Percentiles rank a stretch among this genome's conserved stretches.
phyloP scores from a whole-genome alignment of 2,113 vertebrate species.

The Ctenodactylus gundi region DNA sequence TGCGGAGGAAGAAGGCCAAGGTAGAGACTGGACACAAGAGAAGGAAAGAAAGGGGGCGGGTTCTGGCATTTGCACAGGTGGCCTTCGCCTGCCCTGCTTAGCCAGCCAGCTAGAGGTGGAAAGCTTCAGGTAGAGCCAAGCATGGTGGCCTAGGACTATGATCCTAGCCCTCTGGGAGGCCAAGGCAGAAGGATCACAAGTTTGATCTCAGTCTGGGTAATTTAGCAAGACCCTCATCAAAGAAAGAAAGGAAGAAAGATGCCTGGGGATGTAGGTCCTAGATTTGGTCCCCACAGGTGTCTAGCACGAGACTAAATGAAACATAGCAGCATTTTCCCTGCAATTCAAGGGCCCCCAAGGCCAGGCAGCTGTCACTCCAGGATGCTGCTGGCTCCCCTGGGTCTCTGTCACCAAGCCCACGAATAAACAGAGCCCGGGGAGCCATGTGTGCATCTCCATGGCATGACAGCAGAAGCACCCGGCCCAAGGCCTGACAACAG shows the following conservation, averaged over 20 bases:
- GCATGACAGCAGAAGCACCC: not conserved
- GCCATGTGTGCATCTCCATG: rapidly evolving
- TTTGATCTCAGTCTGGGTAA: not conserved
- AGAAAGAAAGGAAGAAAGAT: not conserved
- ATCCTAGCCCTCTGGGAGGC: not conserved
- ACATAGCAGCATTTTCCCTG: not conserved
- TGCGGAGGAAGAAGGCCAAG: not conserved
- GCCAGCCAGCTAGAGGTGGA: not conserved
- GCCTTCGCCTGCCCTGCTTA: not conserved
- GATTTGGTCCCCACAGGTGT: not conserved
- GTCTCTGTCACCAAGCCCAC: not conserved
- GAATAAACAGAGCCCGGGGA: not conserved
- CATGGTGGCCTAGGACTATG: not conserved
- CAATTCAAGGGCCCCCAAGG: not conserved
- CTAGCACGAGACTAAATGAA: not conserved
- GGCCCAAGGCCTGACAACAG: not conserved
- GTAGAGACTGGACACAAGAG: too few species aligned
- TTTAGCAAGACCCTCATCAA: not conserved
- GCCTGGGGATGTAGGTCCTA: not conserved
- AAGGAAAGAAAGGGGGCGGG: not conserved
- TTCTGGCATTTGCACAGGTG: rapidly evolving
- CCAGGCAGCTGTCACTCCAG: not conserved
- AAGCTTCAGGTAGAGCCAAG: not conserved
- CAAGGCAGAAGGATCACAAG: not conserved
- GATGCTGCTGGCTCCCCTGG: not conserved